These are phyloP conservation scores for Corvus cornix DNA, from an alignment of 2,113 vertebrate genomes.

Conservation along the genomic window DNA sequence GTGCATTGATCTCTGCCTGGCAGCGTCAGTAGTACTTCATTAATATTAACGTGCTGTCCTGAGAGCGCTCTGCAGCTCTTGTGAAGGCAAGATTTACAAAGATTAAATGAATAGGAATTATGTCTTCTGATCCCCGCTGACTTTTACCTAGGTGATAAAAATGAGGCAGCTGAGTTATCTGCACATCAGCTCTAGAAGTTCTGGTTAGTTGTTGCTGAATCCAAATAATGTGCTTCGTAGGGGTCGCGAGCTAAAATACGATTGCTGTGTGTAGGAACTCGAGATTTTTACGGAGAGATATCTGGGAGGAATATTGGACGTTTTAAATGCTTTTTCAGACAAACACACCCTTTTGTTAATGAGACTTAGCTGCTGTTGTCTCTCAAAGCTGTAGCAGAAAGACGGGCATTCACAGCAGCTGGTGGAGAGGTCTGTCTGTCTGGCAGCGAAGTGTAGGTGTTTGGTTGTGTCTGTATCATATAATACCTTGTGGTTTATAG, in stretches of 20 bases:
- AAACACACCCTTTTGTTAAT: neutral
- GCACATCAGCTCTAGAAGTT: neutral
- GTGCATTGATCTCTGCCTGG: neutral
- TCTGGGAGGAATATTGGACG: rapidly evolving
- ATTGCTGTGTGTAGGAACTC: neutral
- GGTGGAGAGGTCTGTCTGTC: neutral
- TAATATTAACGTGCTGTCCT: neutral
- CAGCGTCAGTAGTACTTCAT: neutral
- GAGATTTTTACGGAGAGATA: neutral
- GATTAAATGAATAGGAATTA: neutral
- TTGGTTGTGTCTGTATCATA: neutral
- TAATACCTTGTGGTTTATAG: neutral
- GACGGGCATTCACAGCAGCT: neutral
- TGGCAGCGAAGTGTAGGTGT: neutral
- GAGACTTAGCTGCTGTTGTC: neutral
- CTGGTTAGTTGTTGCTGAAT: neutral
- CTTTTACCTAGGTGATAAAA: neutral
- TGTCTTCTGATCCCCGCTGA: neutral
- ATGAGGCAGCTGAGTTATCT: neutral
- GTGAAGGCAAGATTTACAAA: neutral
- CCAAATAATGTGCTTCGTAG: neutral
- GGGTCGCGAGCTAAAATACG: neutral
- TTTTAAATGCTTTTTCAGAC: neutral
- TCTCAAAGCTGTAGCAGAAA: neutral
- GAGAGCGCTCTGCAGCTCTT: neutral